Evolutionary conservation across 2,113 vertebrate genomes (phyloP), one percentile per base, ranked within the genome.

Genomic region (Bettongia penicillata): DNA sequence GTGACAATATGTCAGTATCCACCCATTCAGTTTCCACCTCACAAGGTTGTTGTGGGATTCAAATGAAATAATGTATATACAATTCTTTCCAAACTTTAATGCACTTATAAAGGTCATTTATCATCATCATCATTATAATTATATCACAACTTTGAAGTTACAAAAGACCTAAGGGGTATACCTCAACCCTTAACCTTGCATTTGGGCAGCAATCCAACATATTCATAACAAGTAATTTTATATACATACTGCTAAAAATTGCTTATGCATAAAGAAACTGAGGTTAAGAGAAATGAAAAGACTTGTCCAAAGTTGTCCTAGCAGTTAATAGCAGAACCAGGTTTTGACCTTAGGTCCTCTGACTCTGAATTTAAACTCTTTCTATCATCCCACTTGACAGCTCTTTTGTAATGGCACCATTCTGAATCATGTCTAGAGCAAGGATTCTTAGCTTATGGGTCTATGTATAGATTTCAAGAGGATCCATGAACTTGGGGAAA

Each of bases 391-490:
- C 9, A 61, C 28, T 61, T 11, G 28, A 61, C 2, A 61, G 31
- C 28, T 31, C 28, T 31, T 93, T 95, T 95, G 31, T 23, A 47
- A 61, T 1, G 49, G 48, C 28, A 90, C 28, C 77, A 47, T 49
- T 0, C 57, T 89, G 95, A 96, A 97, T 91, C 25, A 91, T 51
- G 11, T 93, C 92, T 93, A 48, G 89, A 93, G 48, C 92, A 91
- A 94, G 95, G 92, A 92, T 92, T 95, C 93, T 51, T 95, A 57
- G 28, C 9, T 8, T 57, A 25, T 57, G 25, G 8, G 24, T 57
- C 55, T 94, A 94, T 94, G 91, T 91, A 95, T 52, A 94, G 93
- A 93, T 90, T 57, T 57, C 26, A 57, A 57, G 9, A 25, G 26
- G 55, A 57, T 57, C 26, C 26, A 57, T 57, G 55, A 57, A 57